These are phyloP conservation scores for Calameuta pallipes DNA, from an alignment of 2,888 invertebrate species.

Conservation along the genomic window DNA sequence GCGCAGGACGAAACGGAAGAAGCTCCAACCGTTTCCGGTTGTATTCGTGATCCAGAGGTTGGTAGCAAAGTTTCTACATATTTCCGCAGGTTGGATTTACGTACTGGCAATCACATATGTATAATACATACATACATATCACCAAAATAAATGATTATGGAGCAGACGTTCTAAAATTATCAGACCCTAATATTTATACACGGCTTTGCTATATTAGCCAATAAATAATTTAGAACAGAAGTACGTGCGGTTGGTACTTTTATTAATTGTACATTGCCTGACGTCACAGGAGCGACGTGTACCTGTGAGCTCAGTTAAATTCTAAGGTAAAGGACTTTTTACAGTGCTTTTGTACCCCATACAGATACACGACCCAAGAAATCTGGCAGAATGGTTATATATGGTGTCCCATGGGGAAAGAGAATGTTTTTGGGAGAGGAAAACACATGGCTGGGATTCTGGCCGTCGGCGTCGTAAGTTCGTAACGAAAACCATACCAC, in stretches of 20 bases:
- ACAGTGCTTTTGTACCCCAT: background rate
- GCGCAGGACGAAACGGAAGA: background rate
- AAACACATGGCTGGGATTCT: slow-evolving; percentile 6
- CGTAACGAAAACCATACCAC: slow-evolving; percentile 5
- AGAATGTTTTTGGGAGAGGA: background rate
- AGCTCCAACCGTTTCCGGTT: background rate
- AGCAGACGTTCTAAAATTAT: background rate
- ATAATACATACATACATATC: background rate
- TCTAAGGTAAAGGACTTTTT: background rate
- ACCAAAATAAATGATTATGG: background rate
- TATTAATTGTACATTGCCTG: background rate
- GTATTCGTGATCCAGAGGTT: background rate
- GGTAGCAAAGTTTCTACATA: background rate
- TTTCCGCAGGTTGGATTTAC: background rate
- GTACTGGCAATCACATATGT: background rate
- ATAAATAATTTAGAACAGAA: background rate
- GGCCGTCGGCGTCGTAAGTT: background rate
- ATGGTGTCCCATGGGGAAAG: background rate
- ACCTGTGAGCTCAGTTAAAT: background rate
- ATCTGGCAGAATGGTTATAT: background rate
- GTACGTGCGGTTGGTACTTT: too few relatives aligned
- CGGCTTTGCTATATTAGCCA: background rate
- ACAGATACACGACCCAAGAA: background rate
- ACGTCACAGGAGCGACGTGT: background rate
- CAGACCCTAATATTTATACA: background rate